These are phyloP conservation scores for Drosophila longiperda DNA, from an alignment of 2,888 invertebrate species.

Conservation along the genomic window DNA sequence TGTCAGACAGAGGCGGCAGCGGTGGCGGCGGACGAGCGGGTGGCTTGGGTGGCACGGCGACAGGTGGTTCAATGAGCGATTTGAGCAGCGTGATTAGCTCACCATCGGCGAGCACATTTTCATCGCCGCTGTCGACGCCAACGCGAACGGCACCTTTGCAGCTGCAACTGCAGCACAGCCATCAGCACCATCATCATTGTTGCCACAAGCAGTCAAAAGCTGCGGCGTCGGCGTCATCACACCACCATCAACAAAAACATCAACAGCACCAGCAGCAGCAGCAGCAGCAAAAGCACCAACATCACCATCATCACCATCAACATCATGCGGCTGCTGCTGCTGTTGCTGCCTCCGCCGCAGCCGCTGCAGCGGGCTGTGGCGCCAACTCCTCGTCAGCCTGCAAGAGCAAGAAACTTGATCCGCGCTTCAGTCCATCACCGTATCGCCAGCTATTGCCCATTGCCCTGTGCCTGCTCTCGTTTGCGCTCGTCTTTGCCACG, in stretches of 20 bases:
- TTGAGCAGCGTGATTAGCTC: constrained; percentile 82
- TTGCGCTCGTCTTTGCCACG: constrained; percentile 92
- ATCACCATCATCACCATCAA: constrained; percentile 55
- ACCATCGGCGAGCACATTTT: constrained; percentile 81
- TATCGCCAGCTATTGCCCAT: constrained; percentile 88
- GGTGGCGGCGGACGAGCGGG: constrained; percentile 16
- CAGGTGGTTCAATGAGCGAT: constrained; percentile 75
- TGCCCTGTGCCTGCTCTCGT: constrained; percentile 90
- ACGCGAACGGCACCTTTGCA: constrained; percentile 79
- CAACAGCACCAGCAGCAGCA: constrained; percentile 54
- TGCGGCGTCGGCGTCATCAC: constrained; percentile 35
- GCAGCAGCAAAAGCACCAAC: constrained; percentile 50
- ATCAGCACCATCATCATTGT: constrained; percentile 60
- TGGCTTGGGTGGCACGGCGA: constrained; percentile 12
- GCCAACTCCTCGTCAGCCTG: constrained; percentile 64
- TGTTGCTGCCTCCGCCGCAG: constrained; percentile 33
- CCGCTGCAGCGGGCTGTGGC: constrained; percentile 41
- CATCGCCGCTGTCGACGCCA: constrained; percentile 82
- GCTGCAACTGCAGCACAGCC: constrained; percentile 66
- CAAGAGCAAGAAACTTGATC: constrained; percentile 84
- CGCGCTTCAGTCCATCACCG: constrained; percentile 83
- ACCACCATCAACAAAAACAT: constrained; percentile 58
- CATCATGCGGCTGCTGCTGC: constrained; percentile 45
- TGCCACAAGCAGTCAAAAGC: constrained; percentile 74
- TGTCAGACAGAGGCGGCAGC: constrained; percentile 59